phyloP scores from a whole-genome alignment of 2,888 invertebrate species.

The Cinara cedri region DNA sequence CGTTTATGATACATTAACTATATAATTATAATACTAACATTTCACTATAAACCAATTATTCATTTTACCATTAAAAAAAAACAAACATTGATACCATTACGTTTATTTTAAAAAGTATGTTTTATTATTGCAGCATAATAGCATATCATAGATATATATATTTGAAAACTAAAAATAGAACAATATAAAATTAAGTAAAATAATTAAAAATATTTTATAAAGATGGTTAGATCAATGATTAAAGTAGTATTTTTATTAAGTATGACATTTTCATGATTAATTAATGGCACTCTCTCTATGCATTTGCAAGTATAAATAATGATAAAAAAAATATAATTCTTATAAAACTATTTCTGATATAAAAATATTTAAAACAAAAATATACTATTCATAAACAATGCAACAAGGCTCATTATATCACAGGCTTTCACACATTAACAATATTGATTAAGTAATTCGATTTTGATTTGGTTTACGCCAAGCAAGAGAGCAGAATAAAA shows the following conservation, averaged over 20 bases:
- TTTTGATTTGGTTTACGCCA: background rate
- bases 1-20: too few species aligned
- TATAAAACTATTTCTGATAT: background rate
- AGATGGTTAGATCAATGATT: background rate
- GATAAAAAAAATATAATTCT: background rate
- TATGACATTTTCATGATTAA: background rate
- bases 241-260: background rate
- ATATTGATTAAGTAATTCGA: background rate
- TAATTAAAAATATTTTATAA: background rate
- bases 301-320: background rate
- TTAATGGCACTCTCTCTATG: background rate
- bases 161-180: background rate
- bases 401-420: conserved; percentile 25
- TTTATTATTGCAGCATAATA: background rate
- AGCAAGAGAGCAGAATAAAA: conserved; percentile 2
- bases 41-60: too few species aligned
- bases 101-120: background rate
- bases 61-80: too few species aligned
- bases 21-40: too few species aligned
- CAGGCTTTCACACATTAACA: conserved; percentile 13
- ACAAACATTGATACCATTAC: background rate
- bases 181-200: background rate
- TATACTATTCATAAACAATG: conserved; percentile 4
- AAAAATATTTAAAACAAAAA: conserved; percentile 11
- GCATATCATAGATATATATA: background rate